Conservation (phyloP, 64 coral and sea anemone species). For the Porites lutea region DNA sequence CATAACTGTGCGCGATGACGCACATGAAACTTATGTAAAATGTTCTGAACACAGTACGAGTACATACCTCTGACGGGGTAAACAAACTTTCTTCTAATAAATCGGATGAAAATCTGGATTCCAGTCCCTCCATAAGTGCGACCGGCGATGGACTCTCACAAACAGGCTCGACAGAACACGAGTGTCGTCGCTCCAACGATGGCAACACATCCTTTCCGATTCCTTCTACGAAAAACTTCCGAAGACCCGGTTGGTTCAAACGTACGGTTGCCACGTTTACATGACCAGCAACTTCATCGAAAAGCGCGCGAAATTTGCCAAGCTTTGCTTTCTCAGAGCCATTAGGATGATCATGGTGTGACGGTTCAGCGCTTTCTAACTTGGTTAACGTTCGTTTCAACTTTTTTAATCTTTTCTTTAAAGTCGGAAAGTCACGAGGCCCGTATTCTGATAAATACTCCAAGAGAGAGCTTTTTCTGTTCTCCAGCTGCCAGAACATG, state of each 20-base stretch:
- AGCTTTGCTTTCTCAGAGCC: not conserved
- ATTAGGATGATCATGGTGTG: not conserved
- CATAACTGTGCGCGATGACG: too few relatives aligned
- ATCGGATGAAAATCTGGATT: not conserved
- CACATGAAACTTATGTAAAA: too few relatives aligned
- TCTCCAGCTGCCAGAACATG: not conserved
- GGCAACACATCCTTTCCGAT: not conserved
- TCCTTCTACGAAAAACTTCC: not conserved
- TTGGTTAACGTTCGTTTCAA: not conserved
- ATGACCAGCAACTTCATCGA: not conserved
- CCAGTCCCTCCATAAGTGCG: not conserved
- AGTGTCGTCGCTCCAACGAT: not conserved
- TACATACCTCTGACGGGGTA: too few relatives aligned
- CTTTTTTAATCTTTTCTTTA: conserved; percentile 1
- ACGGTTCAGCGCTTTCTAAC: not conserved
- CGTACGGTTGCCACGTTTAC: not conserved
- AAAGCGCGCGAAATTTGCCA: not conserved
- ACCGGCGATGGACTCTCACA: not conserved
- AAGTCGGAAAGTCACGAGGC: not conserved
- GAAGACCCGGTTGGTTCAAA: conserved; percentile 19
- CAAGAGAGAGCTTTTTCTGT: not conserved
- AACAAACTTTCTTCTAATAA: not conserved
- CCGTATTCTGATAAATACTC: not conserved
- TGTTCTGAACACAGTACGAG: too few relatives aligned
- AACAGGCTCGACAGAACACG: not conserved